Evolutionary conservation across 2,113 vertebrate genomes (phyloP), one percentile per base, ranked within the genome.

Genomic region (Athene cunicularia): DNA sequence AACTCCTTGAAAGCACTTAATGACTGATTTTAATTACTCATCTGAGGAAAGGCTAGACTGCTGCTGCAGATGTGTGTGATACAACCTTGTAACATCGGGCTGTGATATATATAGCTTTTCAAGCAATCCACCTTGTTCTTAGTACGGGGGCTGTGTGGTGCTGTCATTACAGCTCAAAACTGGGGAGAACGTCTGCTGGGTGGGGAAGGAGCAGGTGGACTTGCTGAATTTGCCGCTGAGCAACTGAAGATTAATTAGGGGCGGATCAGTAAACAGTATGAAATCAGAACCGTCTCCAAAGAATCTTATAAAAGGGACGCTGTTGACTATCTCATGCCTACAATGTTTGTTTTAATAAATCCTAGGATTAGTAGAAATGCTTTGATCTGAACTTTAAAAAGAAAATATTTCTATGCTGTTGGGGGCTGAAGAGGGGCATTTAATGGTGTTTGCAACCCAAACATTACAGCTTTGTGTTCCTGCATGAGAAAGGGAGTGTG

Each of bases 371-470:
- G 90, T 96, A 75, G 95, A 95, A 91, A 88, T 87, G 94, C 88
- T 97, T 97, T 96, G 91, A 97, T 95, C 94, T 97, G 90, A 97
- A 96, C 93, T 96, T 91, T 76, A 86, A 90, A 97, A 96, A 86
- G 87, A 96, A 96, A 97, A 97, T 97, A 96, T 94, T 96, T 97
- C 94, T 88, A 30, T 96, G 94, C 94, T 97, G 74, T 95, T 91
- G 93, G 92, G 94, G 84, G 62, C 77, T 95, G 91, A 82, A 97
- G 87, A 94, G 87, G 94, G 91, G 67, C 93, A 85, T 95, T 96
- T 96, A 94, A 88, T 90, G 63, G 87, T 96, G 94, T 95, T 96
- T 97, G 93, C 95, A 95, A 95, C 96, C 74, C 91, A 97, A 95
- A 97, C 91, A 93, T 94, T 91, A 91, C 90, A 94, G 77, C 90